Conservation (phyloP, 2,888 invertebrate species). For the Prenolepis imparis region DNA sequence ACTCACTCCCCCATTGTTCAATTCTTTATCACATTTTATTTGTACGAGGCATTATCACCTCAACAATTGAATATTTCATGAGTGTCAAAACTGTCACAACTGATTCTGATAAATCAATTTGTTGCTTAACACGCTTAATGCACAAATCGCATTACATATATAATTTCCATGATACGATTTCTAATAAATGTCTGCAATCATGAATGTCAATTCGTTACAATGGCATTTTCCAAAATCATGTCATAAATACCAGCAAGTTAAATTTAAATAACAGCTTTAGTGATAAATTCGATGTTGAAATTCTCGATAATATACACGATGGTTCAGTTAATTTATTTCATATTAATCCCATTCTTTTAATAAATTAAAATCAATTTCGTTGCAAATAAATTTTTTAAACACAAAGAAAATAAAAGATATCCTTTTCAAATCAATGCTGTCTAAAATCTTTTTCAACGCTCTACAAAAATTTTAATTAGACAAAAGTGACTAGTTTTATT, state of each 20-base stretch:
- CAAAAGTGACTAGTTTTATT: background rate
- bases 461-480: background rate
- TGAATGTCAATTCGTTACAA: slow-evolving; percentile 23
- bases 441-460: background rate
- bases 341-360: slow-evolving; percentile 26
- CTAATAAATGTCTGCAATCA: slow-evolving; percentile 30
- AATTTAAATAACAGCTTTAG: slow-evolving; percentile 38
- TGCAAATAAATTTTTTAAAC: background rate
- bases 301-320: slow-evolving; percentile 19
- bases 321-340: slow-evolving; percentile 5
- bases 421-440: background rate
- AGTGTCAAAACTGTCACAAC: slow-evolving; percentile 24
- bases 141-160: background rate
- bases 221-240: slow-evolving; percentile 24
- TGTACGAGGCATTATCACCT: background rate
- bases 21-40: slow-evolving; percentile 6
- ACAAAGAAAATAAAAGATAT: background rate
- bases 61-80: slow-evolving; percentile 18
- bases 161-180: slow-evolving; percentile 41
- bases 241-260: slow-evolving; percentile 34
- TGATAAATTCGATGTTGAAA: slow-evolving; percentile 15
- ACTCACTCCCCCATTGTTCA: background rate
- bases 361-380: background rate
- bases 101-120: slow-evolving; percentile 39
- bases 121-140: slow-evolving; percentile 15